Evolutionary conservation across 1,140 invertebrate genomes (phyloP), one percentile per base, ranked within the genome.

Genomic region (Euwallacea similis): DNA sequence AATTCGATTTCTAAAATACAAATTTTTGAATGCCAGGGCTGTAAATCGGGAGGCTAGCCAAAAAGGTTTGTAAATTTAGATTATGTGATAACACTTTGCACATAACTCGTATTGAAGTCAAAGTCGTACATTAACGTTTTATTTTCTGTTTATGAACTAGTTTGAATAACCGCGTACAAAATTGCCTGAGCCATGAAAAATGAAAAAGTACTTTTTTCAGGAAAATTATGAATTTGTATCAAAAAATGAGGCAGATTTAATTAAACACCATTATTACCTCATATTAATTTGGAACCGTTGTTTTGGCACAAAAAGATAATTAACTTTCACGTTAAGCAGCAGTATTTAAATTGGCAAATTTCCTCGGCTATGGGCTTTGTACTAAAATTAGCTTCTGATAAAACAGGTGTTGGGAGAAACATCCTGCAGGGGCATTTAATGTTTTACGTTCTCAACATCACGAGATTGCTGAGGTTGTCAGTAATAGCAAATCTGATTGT

Each of bases 351-450:
- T 9, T n/a, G 8, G 53, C 54, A 44, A 58, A 58, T 16, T 44
- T 58, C 16, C 8, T 54, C 47, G 11, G 15, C 65, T 33, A 15
- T 15, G 21, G 43, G 65, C 53, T 66, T 33, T 16, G 11, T 15
- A 11, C 41, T 66, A 66, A 66, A 58, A 58, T 66, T 66, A 66
- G 54, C 46, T 9, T 13, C 9, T 56, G 65, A 66, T 43, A 58
- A 16, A 66, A 56, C 65, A 58, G 65, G 53, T 66, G 54, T 66
- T 56, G 65, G 65, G 56, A 2, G 46, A 50, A 13, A 50, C 13
- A 50, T 50, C 6, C 13, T 50, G 6, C 46, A 50, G 46, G 13
- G 6, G 2, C 46, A 50, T 50, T 10, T 50, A 50, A 50, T 50
- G 46, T 50, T 50, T 50, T 50, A 13, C 46, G 13, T 50, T 50